phyloP scores from a whole-genome alignment of 2,797 vertebrate species.

The Pseudotriccus pelzelni region DNA sequence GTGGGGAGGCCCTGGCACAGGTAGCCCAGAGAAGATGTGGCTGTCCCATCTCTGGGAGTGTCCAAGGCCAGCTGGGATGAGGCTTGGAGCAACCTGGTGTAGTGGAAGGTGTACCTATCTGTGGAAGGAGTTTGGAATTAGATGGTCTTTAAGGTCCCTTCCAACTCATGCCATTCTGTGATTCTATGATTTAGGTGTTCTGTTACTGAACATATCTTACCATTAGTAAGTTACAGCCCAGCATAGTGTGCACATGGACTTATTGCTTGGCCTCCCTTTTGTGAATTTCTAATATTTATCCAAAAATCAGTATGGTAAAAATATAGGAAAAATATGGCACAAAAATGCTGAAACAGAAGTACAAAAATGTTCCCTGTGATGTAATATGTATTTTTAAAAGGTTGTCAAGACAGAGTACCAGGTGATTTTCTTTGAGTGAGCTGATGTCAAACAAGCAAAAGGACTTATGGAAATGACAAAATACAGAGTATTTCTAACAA shows the following conservation, averaged over 20 bases:
- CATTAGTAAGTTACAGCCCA: background rate
- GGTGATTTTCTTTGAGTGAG: background rate
- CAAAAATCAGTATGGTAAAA: background rate
- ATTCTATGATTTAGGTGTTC: background rate
- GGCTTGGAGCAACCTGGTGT: accelerated
- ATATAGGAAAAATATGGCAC: background rate
- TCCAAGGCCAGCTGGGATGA: accelerated
- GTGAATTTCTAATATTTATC: background rate
- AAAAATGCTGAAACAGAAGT: background rate
- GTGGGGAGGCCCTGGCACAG: accelerated
- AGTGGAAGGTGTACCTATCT: background rate
- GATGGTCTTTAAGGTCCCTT: background rate
- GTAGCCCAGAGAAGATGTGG: accelerated
- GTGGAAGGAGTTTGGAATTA: accelerated
- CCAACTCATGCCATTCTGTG: background rate
- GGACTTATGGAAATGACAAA: background rate
- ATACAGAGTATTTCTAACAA: background rate
- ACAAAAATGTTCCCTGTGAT: background rate
- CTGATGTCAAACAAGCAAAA: background rate
- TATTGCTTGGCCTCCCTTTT: background rate
- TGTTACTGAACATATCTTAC: background rate
- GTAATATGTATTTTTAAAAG: background rate
- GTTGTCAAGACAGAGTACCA: background rate
- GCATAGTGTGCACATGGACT: background rate
- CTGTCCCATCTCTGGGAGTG: background rate